These are phyloP conservation scores for Phaethon lepturus DNA, from an alignment of 2,113 vertebrate species.

Conservation along the genomic window DNA sequence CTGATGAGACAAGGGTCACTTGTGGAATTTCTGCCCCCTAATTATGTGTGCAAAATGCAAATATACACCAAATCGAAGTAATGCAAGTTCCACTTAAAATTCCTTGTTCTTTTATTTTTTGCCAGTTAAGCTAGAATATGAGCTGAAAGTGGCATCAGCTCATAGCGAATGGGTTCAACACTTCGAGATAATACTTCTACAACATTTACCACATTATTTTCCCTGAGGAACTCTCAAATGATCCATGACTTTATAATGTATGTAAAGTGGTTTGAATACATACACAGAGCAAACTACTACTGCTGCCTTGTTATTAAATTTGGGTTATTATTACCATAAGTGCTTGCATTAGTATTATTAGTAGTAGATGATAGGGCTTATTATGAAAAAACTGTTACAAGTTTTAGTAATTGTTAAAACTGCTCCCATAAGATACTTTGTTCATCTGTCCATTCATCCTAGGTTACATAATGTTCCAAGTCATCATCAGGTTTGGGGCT, in stretches of 20 bases:
- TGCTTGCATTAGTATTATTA: conserved; percentile 24
- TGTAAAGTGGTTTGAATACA: conserved; percentile 30
- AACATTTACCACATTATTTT: conserved; percentile 49
- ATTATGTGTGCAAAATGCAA: background rate
- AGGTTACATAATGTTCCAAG: background rate
- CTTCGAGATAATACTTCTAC: conserved; percentile 37
- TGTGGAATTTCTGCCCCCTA: background rate
- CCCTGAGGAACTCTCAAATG: conserved; percentile 37
- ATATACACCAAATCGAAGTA: background rate
- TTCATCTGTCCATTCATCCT: background rate
- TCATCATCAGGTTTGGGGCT: background rate
- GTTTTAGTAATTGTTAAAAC: conserved; percentile 42
- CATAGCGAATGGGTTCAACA: background rate
- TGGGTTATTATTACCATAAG: conserved; percentile 36
- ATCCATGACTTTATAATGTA: conserved; percentile 60
- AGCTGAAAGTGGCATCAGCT: background rate
- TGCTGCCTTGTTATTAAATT: conserved; percentile 50
- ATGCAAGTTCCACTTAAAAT: background rate
- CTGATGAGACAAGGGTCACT: conserved; percentile 14
- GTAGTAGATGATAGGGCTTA: background rate
- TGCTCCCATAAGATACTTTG: background rate
- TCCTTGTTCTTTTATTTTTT: background rate
- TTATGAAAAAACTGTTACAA: conserved; percentile 18
- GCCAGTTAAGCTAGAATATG: background rate
- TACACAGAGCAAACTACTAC: conserved; percentile 3